phyloP scores from a whole-genome alignment of 2,888 invertebrate genomes.

The Homarus gammarus region DNA sequence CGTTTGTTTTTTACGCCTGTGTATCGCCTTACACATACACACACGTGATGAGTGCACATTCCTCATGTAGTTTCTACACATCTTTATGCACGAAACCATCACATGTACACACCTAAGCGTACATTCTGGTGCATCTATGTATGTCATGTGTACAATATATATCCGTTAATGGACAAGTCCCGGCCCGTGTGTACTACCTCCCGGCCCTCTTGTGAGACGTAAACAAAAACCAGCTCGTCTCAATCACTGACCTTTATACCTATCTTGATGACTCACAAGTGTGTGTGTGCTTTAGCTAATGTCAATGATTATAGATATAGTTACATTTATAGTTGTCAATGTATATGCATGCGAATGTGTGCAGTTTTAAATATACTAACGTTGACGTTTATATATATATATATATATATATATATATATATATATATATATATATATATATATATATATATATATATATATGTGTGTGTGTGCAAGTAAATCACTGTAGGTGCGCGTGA shows the following conservation, averaged over 20 bases:
- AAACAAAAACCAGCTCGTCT: background rate
- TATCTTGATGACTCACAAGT: background rate
- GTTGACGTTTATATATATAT: conserved; percentile 18
- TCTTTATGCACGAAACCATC: background rate
- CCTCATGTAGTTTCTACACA: too few species aligned
- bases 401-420: conserved; percentile 37
- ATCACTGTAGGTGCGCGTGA: background rate
- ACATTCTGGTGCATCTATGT: too few species aligned
- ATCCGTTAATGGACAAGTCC: too few species aligned
- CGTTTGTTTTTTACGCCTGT: too few species aligned
- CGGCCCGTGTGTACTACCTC: background rate
- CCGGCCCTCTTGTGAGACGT: background rate
- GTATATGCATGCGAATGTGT: conserved; percentile 7
- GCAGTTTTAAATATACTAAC: conserved; percentile 8
- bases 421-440: background rate
- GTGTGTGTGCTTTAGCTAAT: background rate
- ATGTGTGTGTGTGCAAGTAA: conserved; percentile 2
- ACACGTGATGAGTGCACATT: too few species aligned
- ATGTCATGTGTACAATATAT: background rate
- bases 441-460: background rate
- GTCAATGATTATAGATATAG: background rate
- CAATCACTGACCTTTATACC: background rate
- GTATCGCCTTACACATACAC: too few species aligned
- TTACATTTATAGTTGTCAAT: conserved; percentile 6
- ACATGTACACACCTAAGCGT: background rate